Conservation (phyloP, 2,888 invertebrate genomes). For the Lycia hirtaria region DNA sequence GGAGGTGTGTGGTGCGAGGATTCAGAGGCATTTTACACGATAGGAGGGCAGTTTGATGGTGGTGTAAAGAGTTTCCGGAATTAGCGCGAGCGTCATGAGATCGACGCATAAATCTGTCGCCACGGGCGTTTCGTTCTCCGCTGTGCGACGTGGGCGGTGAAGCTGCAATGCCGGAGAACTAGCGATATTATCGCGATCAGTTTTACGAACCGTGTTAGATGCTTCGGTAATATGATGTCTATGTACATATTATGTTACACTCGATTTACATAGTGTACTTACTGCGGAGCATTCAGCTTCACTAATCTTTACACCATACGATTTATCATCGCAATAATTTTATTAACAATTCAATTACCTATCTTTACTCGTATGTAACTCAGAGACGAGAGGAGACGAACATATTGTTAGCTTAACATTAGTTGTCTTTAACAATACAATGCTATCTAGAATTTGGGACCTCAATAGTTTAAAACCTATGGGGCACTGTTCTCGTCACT, state of each 20-base stretch:
- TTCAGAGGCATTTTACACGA: slow-evolving; percentile 37
- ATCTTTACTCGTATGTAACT: too few species aligned
- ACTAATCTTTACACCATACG: background rate
- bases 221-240: slow-evolving; percentile 12
- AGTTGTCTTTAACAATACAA: too few species aligned
- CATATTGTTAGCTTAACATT: too few species aligned
- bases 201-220: slow-evolving; percentile 39
- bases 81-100: slow-evolving; percentile 68
- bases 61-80: slow-evolving; percentile 65
- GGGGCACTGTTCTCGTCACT: too few species aligned
- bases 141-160: slow-evolving; percentile 51
- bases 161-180: slow-evolving; percentile 46
- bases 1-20: slow-evolving; percentile 2
- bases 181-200: slow-evolving; percentile 52
- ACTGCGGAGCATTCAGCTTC: background rate
- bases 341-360: too few species aligned
- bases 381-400: too few species aligned
- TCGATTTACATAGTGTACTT: slow-evolving; percentile 14
- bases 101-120: slow-evolving; percentile 73
- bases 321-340: background rate
- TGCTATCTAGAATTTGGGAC: too few species aligned
- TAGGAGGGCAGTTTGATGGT: slow-evolving; percentile 46
- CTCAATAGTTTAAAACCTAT: too few species aligned
- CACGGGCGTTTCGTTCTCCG: slow-evolving; percentile 49
- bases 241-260: slow-evolving; percentile 23